Evolutionary conservation across 2,888 invertebrate genomes (phyloP), one percentile per base, ranked within the genome.

Genomic region (Pseudoips prasinana): DNA sequence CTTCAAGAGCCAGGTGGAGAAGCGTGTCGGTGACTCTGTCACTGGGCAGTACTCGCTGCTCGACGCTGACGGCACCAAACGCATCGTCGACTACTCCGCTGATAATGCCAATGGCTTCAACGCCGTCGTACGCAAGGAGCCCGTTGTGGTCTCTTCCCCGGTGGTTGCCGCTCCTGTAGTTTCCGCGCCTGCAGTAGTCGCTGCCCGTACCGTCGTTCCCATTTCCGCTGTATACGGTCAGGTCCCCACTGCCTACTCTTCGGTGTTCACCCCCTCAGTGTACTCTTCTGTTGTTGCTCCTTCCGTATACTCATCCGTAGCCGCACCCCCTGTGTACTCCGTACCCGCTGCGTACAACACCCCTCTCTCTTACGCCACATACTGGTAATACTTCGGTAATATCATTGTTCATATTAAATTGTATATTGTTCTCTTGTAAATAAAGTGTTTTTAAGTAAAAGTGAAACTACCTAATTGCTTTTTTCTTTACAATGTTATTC

Each of bases 81-180:
- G 90, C 35, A 86, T 76, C 25, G 90, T 90, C 0, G 90, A 90
- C 68, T 90, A 90, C 70, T 72, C 85, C 26, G 90, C 90, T 39
- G 85, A 88, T 56, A 83, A 88, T 40, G 57, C 86, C 30, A 78
- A 79, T 28, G 90, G 90, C 3, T 90, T 90, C 76, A 90, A 90
- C 72, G 90, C 90, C 33, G 86, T 90, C 25, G 90, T 90, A 3
- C 85, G 83, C 55, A 88, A 86, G 44, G 88, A 88, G 46, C 81
- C 89, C 27, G 73, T 74, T 43, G 74, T 73, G 14, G 65, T 64
- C n/a, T 53, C 20, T 19, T 42, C 68, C 2, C 63, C 73, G 1
- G 64, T 64, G 9, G n/a, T n/a, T n/a, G n/a, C n/a, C n/a, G n/a
- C n/a, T n/a, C n/a, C n/a, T n/a, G n/a, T n/a, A n/a, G 55, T 64